Conservation (phyloP, 2,888 invertebrate genomes). For the Pachymerium ferrugineum region DNA sequence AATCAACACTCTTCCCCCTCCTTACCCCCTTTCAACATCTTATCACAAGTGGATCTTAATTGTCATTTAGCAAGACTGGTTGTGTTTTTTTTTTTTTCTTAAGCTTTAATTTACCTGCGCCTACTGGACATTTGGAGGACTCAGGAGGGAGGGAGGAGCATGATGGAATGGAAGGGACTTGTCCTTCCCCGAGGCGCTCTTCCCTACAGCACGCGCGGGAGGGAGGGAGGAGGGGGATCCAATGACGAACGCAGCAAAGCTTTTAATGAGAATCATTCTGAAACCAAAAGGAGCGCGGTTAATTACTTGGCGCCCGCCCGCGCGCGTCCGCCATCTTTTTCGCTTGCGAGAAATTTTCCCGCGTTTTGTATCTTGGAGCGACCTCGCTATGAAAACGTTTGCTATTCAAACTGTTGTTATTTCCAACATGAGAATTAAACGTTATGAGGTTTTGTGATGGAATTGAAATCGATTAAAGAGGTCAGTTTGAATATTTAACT, state of each 20-base stretch:
- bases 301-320: slow-evolving; percentile 28
- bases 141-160: no score
- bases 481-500: not conserved
- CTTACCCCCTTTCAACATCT: not conserved
- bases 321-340: slow-evolving; percentile 1
- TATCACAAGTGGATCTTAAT: not conserved
- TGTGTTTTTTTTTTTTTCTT: no score
- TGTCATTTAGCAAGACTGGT: not conserved
- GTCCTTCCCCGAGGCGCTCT: not conserved
- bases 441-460: not conserved
- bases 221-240: not conserved
- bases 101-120: not conserved
- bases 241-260: slow-evolving; percentile 34
- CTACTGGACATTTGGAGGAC: not conserved
- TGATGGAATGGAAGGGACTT: slow-evolving; percentile 3
- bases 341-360: not conserved
- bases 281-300: slow-evolving; percentile 32
- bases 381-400: not conserved
- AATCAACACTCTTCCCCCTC: not conserved
- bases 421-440: not conserved
- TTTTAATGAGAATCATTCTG: slow-evolving; percentile 33
- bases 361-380: not conserved
- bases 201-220: not conserved
- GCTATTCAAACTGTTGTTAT: not conserved
- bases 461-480: not conserved